These are phyloP conservation scores for Chrysogorgia sp. DNA, from an alignment of 92 coral and sea anemone species.

Conservation along the genomic window DNA sequence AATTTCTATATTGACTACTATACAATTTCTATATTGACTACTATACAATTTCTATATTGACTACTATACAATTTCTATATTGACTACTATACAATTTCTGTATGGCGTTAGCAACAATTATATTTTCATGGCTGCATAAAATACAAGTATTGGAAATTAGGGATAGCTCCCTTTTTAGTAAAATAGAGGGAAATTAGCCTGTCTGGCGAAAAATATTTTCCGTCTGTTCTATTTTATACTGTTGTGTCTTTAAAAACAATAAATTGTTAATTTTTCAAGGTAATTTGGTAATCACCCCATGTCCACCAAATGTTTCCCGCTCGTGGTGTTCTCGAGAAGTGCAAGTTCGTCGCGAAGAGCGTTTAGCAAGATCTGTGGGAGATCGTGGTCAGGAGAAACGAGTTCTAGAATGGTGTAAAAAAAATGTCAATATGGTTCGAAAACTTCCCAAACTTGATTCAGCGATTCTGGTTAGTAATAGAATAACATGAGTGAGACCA, in stretches of 20 bases:
- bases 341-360: slow-evolving; percentile 40
- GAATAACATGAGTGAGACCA: too few species aligned
- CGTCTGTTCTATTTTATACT: background rate
- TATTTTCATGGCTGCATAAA: too few species aligned
- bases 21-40: too few species aligned
- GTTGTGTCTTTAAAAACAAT: background rate
- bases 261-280: background rate
- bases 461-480: slow-evolving; percentile 67
- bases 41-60: too few species aligned
- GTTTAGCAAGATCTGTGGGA: slow-evolving; percentile 1
- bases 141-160: too few species aligned
- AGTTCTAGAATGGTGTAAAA: slow-evolving; percentile 84
- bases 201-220: background rate
- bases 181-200: too few species aligned
- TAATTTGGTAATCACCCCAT: slow-evolving; percentile 25
- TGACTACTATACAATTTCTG: too few species aligned
- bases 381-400: slow-evolving; percentile 55
- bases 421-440: slow-evolving; percentile 68
- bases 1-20: too few species aligned
- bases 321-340: slow-evolving; percentile 52
- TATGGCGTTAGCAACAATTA: too few species aligned
- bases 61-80: too few species aligned
- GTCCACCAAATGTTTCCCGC: slow-evolving; percentile 43
- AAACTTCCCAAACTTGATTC: slow-evolving; percentile 84
- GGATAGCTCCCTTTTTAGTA: too few species aligned